Evolutionary conservation across 2,797 vertebrate genomes (phyloP).

Genomic region (Fringilla coelebs): DNA sequence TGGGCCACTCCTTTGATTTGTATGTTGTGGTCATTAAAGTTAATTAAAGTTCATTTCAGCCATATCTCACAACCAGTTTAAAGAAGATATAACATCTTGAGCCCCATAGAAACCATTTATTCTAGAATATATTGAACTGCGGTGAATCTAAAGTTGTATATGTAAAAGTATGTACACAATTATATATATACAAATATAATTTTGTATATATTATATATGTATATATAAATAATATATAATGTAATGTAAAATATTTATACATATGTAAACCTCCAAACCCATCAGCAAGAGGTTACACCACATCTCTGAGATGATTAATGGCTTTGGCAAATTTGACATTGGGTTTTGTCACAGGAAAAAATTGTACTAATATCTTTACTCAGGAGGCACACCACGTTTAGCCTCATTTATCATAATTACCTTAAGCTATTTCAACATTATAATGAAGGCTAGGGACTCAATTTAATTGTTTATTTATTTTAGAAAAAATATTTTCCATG

Average conservation of each 20-base stretch:
- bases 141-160: not conserved
- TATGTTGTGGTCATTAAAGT: not conserved
- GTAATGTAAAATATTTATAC: not conserved
- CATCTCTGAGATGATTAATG: not conserved
- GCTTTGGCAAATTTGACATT: not conserved
- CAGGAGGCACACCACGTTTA: not conserved
- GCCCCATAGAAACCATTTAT: not conserved
- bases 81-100: not conserved
- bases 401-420: constrained; percentile 57
- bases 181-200: not conserved
- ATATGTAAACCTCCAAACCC: not conserved
- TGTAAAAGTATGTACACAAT: not conserved
- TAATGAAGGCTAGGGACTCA: not conserved
- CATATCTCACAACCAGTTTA: not conserved
- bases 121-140: not conserved
- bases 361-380: not conserved
- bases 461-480: constrained; percentile 31
- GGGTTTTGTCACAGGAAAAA: constrained; percentile 9
- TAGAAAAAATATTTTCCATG: constrained; percentile 41
- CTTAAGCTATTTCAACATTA: constrained; percentile 24
- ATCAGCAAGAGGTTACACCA: not conserved
- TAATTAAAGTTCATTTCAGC: not conserved
- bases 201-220: no score
- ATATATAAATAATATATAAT: not conserved
- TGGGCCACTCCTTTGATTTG: not conserved